These are phyloP conservation scores for Cydia strobilella DNA, from an alignment of 1,140 invertebrate species.

Conservation along the genomic window DNA sequence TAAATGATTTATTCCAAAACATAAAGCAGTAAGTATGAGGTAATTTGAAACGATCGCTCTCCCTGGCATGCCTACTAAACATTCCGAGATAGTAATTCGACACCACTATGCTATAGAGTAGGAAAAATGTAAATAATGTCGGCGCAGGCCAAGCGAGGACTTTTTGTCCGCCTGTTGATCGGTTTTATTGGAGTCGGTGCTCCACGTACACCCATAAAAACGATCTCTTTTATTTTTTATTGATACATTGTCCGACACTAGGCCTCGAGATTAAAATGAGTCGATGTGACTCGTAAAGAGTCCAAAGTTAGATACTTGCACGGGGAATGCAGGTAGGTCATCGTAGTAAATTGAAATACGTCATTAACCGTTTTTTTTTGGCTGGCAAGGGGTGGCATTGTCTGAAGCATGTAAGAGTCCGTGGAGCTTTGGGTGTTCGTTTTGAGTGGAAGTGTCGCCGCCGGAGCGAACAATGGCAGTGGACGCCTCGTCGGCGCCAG, in stretches of 20 bases:
- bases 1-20: neutral
- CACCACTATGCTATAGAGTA: constrained; percentile 56
- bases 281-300: constrained; percentile 45
- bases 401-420: neutral
- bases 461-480: constrained; percentile 43
- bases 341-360: constrained; percentile 32
- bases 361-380: constrained; percentile 2
- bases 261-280: constrained; percentile 55
- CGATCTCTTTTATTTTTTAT: constrained; percentile 56
- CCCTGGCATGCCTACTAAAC: constrained; percentile 43
- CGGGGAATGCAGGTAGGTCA: constrained; percentile 20
- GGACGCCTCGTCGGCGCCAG: constrained; percentile 51
- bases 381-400: neutral
- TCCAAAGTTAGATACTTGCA: constrained; percentile 44
- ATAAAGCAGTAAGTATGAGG: constrained; percentile 16
- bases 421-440: constrained; percentile 3
- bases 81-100: constrained; percentile 74
- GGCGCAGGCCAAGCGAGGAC: constrained; percentile 57
- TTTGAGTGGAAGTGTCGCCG: constrained; percentile 20
- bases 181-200: constrained; percentile 64
- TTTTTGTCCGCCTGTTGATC: constrained; percentile 62
- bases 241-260: constrained; percentile 52
- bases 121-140: constrained; percentile 72
- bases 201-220: constrained; percentile 61
- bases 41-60: constrained; percentile 40